A percentile compares a stretch with the other conserved stretches of the same genome.
phyloP scores from a whole-genome alignment of 2,888 invertebrate species.

The Deilephila elpenor region DNA sequence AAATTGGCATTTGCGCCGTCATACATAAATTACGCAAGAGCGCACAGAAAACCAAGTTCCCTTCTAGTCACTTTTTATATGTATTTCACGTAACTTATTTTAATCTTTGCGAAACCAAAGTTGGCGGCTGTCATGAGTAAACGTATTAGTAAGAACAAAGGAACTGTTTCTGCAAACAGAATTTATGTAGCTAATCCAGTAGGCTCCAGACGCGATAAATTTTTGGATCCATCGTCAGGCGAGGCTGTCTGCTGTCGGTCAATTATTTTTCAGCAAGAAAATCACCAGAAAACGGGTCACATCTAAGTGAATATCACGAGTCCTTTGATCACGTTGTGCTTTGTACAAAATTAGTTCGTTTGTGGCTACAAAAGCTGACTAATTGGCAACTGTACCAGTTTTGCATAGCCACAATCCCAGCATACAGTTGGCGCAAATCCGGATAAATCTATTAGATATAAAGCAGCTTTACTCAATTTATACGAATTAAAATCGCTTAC shows the following conservation, averaged over 20 bases:
- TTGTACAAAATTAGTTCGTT: slow-evolving; percentile 41
- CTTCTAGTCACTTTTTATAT: slow-evolving; percentile 73
- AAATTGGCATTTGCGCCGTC: slow-evolving; percentile 84
- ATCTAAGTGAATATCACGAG: background rate
- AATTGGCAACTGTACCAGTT: slow-evolving; percentile 57
- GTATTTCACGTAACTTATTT: slow-evolving; percentile 48
- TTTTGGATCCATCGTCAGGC: slow-evolving; percentile 52
- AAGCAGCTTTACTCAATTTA: slow-evolving; percentile 61
- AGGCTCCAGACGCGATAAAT: slow-evolving; percentile 54
- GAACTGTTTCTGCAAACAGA: slow-evolving; percentile 43
- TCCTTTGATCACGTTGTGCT: slow-evolving; percentile 26
- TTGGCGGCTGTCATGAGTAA: slow-evolving; percentile 24
- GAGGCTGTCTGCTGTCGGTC: slow-evolving; percentile 40
- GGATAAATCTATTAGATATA: slow-evolving; percentile 55
- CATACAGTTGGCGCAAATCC: slow-evolving; percentile 55
- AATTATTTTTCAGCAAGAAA: slow-evolving; percentile 33
- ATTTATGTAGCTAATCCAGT: slow-evolving; percentile 60
- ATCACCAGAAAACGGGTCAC: slow-evolving; percentile 25
- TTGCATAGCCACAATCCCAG: slow-evolving; percentile 54
- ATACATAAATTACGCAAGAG: slow-evolving; percentile 82
- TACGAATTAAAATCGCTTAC: slow-evolving; percentile 56
- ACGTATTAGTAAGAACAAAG: slow-evolving; percentile 45
- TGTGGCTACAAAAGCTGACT: slow-evolving; percentile 50
- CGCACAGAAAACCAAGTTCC: slow-evolving; percentile 76
- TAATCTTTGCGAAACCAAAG: slow-evolving; percentile 44